phyloP scores from a whole-genome alignment of 2,797 vertebrate species.

The Microctenopoma steveboyesi region DNA sequence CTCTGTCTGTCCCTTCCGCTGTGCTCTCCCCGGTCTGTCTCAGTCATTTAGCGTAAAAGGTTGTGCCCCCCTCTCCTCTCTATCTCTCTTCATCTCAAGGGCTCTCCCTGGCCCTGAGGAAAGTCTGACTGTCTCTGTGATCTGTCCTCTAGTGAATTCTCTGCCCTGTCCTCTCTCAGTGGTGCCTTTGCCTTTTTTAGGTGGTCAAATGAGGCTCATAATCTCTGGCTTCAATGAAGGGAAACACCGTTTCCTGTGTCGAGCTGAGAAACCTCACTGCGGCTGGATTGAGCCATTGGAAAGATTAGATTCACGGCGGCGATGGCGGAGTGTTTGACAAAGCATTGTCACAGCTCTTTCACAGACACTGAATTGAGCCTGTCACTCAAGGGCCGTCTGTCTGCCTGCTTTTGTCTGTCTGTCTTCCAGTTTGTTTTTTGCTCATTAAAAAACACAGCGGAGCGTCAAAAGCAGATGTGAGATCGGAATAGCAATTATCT shows the following conservation, averaged over 20 bases:
- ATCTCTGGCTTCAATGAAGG: constrained; percentile 29
- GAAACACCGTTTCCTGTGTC: constrained; percentile 1
- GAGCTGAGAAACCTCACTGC: constrained; percentile 20
- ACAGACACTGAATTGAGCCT: constrained; percentile 52
- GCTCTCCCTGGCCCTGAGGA: constrained; percentile 57
- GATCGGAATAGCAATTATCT: constrained; percentile 49
- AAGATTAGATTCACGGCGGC: constrained; percentile 47
- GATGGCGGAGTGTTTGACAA: constrained; percentile 48
- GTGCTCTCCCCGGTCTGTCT: constrained; percentile 55
- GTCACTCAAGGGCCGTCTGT: constrained; percentile 58
- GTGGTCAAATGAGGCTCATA: constrained; percentile 35
- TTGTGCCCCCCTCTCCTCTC: constrained; percentile 22
- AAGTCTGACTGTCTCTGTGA: constrained; percentile 60
- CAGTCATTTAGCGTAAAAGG: constrained; percentile 68
- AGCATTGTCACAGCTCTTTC: constrained; percentile 59
- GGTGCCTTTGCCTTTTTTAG: constrained; percentile 37
- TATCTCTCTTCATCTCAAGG: constrained; percentile 70
- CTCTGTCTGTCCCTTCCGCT: constrained; percentile 64
- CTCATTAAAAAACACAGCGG: constrained; percentile 49
- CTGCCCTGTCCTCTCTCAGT: constrained; percentile 25
- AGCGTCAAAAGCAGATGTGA: constrained; percentile 32
- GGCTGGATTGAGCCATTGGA: constrained; percentile 43
- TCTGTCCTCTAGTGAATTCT: constrained; percentile 53
- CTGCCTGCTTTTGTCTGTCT: constrained; percentile 52
- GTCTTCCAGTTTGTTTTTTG: constrained; percentile 32